phyloP scores from a whole-genome alignment of 2,888 invertebrate species.

The Ectropis crepuscularia region DNA sequence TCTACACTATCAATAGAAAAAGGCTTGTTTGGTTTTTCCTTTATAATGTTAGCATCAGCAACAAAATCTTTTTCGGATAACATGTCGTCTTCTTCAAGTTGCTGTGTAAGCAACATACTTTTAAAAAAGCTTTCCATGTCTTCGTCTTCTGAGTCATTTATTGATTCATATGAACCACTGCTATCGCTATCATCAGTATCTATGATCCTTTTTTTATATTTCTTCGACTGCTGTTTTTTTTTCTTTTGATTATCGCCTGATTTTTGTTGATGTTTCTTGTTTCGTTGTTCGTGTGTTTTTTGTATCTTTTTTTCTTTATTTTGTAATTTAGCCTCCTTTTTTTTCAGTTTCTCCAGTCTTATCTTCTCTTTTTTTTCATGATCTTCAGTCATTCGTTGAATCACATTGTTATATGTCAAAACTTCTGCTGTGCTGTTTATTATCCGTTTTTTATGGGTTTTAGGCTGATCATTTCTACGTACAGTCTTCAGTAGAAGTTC shows the following conservation, averaged over 20 bases:
- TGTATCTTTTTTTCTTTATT: constrained; percentile 9
- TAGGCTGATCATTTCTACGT: constrained; percentile 10
- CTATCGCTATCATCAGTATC: constrained; percentile 9
- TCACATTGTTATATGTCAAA: constrained; percentile 12
- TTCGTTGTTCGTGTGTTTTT: constrained; percentile 1
- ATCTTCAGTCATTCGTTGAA: constrained; percentile 3
- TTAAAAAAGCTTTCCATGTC: constrained; percentile 8
- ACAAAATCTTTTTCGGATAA: constrained; percentile 9
- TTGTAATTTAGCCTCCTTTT: constrained; percentile 1
- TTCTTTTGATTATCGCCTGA: constrained; percentile 6
- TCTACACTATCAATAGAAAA: constrained; percentile 8
- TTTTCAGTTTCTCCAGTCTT: too few species aligned
- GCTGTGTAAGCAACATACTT: constrained; percentile 8
- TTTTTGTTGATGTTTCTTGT: constrained; percentile 9
- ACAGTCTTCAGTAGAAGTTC: constrained; percentile 11
- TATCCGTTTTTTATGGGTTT: constrained; percentile 12
- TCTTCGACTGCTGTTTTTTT: constrained; percentile 6
- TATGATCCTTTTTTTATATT: constrained; percentile 8
- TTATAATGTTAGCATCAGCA: constrained; percentile 8
- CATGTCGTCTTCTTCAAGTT: constrained; percentile 8
- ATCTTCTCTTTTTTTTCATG: constrained; percentile 3
- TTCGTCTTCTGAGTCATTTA: constrained; percentile 8
- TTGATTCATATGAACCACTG: constrained; percentile 9
- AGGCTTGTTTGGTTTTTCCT: constrained; percentile 3
- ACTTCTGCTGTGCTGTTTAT: constrained; percentile 10